Conservation (phyloP, 2,797 vertebrate species). For the Pogoniulus pusillus region DNA sequence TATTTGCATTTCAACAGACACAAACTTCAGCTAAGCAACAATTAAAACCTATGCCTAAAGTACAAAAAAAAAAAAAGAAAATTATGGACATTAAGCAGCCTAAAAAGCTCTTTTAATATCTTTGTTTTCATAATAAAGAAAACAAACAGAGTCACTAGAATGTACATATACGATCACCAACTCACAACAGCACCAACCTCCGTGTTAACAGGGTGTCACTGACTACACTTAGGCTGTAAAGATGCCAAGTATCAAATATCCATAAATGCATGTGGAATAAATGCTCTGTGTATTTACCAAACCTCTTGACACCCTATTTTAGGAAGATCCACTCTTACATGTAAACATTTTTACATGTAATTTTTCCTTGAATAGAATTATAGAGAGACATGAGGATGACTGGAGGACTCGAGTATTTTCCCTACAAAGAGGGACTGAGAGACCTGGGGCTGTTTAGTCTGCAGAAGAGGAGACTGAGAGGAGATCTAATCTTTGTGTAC, state of each 20-base stretch:
- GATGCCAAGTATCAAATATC: not conserved
- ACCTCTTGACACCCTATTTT: not conserved
- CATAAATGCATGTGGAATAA: not conserved
- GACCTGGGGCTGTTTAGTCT: no score
- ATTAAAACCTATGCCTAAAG: constrained; percentile 20
- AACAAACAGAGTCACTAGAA: not conserved
- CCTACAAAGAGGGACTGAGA: no score
- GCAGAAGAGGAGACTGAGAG: no score
- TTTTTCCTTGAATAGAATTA: not conserved
- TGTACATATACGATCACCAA: not conserved
- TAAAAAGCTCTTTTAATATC: not conserved
- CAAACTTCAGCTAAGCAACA: constrained; percentile 14
- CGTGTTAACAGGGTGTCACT: rapidly evolving
- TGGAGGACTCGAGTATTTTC: no score
- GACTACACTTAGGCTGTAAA: not conserved
- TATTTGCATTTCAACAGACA: constrained; percentile 54
- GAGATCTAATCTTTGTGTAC: no score
- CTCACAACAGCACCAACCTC: not conserved
- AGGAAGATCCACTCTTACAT: not conserved
- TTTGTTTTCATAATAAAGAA: not conserved
- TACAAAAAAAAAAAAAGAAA: constrained; percentile 33
- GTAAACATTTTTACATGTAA: not conserved
- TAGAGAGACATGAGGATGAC: no score
- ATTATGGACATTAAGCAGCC: not conserved
- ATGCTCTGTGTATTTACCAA: not conserved